Evolutionary conservation across 2,113 vertebrate genomes (phyloP), one percentile per base, ranked within the genome.

Genomic region (Cheirogaleus medius): DNA sequence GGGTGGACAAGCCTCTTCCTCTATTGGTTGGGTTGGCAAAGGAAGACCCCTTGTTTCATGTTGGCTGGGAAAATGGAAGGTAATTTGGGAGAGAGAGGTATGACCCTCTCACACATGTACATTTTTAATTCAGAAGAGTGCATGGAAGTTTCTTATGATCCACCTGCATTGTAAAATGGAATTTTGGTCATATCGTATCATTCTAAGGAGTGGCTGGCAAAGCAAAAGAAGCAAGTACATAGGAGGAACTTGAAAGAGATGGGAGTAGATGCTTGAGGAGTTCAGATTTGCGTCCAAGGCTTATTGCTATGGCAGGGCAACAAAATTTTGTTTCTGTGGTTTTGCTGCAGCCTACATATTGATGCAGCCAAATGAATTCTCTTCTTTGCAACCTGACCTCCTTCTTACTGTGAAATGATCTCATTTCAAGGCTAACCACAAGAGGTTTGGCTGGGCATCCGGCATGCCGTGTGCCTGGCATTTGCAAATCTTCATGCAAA

Each of bases 401-500:
- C 87, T 98, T 98, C 98, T 97, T 83, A 94, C 96, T 97, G 97
- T 95, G 97, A 97, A 97, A 96, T 98, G 98, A 98, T 98, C 97
- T 97, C 97, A 98, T 98, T 98, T 98, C 96, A 96, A 97, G 87
- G 92, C 94, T 94, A 98, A 94, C 98, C 98, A 98, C 97, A 93
- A 97, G 98, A 97, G 98, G 96, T 77, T 97, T 98, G 98, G 92
- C 97, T 83, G 94, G 97, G 97, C 96, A 98, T 92, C 81, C 90
- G 5, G 97, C 87, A 91, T 77, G 95, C 96, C 34, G n/a, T 97
- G 93, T 97, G 96, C 95, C 77, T 98, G 97, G 96, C 96, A 97
- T 97, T 98, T 98, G 96, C 96, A 98, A 98, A 98, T 97, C 98
- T 97, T 96, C 98, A 96, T 97, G 97, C 97, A 98, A 98, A 97